These are phyloP conservation scores for Drosophila sp. DNA, from an alignment of 1,140 invertebrate species.

Conservation along the genomic window DNA sequence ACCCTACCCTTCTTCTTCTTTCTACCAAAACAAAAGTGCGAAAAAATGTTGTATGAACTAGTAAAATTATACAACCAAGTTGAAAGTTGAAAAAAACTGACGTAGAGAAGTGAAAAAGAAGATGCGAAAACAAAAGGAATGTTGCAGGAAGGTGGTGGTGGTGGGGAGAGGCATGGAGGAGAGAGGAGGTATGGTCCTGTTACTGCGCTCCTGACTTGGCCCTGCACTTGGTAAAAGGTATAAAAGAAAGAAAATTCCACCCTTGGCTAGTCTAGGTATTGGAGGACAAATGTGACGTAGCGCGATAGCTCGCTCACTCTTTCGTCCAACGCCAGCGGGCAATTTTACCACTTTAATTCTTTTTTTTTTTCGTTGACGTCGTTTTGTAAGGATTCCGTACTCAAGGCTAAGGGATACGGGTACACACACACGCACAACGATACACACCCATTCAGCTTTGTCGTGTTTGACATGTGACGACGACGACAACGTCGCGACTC, in stretches of 20 bases:
- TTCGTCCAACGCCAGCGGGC: conserved; percentile 45
- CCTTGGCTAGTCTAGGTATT: conserved; percentile 42
- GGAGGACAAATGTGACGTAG: conserved; percentile 36
- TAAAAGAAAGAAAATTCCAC: conserved; percentile 57
- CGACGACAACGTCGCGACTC: background rate
- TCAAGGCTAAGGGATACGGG: conserved; percentile 54
- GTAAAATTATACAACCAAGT: conserved; percentile 17
- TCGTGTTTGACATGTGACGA: conserved; percentile 28
- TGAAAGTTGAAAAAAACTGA: conserved; percentile 14
- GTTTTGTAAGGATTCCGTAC: conserved; percentile 70
- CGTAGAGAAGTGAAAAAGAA: conserved; percentile 15
- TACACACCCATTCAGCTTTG: conserved; percentile 2
- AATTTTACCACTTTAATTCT: conserved; percentile 68
- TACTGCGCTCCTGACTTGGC: conserved; percentile 26
- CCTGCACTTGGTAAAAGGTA: conserved; percentile 58
- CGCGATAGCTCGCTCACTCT: conserved; percentile 4
- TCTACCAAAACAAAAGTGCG: conserved; percentile 29
- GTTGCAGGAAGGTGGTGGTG: conserved; percentile 38
- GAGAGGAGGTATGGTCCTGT: conserved; percentile 13
- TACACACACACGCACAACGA: conserved; percentile 9
- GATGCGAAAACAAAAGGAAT: conserved; percentile 63
- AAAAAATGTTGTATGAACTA: conserved; percentile 42
- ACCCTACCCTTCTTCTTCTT: too few species aligned
- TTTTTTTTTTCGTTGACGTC: background rate
- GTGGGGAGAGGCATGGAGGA: conserved; percentile 17